Evolutionary conservation across 2,797 vertebrate genomes (phyloP).

Genomic region (Parauchenoglanis ngamensis): DNA sequence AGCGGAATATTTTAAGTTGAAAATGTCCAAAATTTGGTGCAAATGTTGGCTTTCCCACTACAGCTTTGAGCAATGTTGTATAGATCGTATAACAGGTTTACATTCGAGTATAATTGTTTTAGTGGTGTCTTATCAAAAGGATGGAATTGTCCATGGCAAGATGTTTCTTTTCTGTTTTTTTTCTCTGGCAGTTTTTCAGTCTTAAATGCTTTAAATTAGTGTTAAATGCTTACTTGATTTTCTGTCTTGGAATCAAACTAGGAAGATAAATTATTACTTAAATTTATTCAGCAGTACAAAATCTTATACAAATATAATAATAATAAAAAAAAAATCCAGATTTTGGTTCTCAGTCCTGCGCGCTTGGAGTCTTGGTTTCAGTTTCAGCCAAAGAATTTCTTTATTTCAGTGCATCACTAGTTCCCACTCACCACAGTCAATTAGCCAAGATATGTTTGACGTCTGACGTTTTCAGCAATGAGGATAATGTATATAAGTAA

Average conservation of each 20-base stretch:
- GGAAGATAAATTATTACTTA: neutral
- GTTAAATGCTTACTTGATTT: neutral
- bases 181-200: neutral
- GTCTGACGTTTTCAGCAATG: neutral
- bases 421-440: neutral
- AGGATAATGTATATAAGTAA: neutral
- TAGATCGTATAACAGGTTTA: neutral
- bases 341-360: neutral
- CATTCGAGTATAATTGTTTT: neutral
- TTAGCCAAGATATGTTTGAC: neutral
- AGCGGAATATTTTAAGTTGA: neutral
- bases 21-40: neutral
- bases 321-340: too few relatives aligned
- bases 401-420: neutral
- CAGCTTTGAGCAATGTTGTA: neutral
- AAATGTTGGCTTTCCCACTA: neutral
- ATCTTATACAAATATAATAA: neutral
- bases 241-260: neutral
- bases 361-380: neutral
- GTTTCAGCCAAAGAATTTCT: too few relatives aligned
- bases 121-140: neutral
- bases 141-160: neutral
- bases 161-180: neutral
- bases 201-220: neutral
- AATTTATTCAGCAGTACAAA: neutral